Evolutionary conservation across 2,113 vertebrate species (phyloP).

Genomic region (Zapornia atra): DNA sequence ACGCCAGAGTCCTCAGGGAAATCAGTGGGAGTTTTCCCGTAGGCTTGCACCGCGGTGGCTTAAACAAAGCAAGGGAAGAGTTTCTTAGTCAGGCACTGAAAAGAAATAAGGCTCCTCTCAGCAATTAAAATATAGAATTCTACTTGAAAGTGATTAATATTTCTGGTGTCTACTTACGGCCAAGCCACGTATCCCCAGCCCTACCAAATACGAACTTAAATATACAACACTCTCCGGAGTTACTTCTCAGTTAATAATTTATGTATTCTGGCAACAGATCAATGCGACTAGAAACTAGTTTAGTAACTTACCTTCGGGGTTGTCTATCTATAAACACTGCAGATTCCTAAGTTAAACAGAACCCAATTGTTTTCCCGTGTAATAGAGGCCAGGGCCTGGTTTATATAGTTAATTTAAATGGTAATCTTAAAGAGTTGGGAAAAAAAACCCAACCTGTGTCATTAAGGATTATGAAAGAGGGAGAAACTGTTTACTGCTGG

Average conservation of each 20-base stretch:
- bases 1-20: background rate
- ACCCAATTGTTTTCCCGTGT: conserved; percentile 60
- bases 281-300: conserved; percentile 71
- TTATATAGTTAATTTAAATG: conserved; percentile 71
- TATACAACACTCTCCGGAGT: conserved; percentile 57
- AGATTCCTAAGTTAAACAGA: conserved; percentile 73
- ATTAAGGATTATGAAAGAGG: conserved; percentile 51
- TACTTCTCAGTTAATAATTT: conserved; percentile 71
- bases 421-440: conserved; percentile 42
- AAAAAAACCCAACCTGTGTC: conserved; percentile 22
- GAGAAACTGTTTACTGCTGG: conserved; percentile 49
- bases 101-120: conserved; percentile 42
- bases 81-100: background rate
- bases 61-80: conserved; percentile 29
- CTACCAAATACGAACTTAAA: conserved; percentile 67
- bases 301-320: conserved; percentile 65
- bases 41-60: background rate
- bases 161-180: conserved; percentile 14
- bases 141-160: conserved; percentile 65
- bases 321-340: conserved; percentile 72
- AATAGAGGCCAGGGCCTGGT: conserved; percentile 55
- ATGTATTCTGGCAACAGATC: conserved; percentile 71
- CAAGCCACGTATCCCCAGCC: conserved; percentile 11
- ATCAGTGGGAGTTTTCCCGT: conserved; percentile 42
- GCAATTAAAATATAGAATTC: conserved; percentile 66